phyloP scores from a whole-genome alignment of 1,140 invertebrate species.

The Sitodiplosis mosellana region DNA sequence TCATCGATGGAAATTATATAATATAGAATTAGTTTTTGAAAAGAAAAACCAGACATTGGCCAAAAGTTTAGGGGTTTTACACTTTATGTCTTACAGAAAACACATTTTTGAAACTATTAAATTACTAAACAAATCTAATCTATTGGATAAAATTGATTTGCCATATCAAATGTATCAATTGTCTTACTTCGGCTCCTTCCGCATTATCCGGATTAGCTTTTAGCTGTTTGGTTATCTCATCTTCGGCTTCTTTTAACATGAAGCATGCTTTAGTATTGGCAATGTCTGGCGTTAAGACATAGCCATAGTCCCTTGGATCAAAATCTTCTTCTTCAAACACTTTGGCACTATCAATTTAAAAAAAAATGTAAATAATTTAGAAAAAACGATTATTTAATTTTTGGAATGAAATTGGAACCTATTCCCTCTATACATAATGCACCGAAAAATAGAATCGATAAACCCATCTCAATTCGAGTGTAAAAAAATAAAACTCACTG shows the following conservation, averaged over 20 bases:
- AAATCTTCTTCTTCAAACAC: conserved; percentile 94
- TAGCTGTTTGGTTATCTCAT: conserved; percentile 63
- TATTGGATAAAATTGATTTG: no score
- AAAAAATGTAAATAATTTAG: conserved; percentile 2
- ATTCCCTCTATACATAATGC: not conserved
- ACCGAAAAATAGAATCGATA: not conserved
- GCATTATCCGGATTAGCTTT: conserved; percentile 35
- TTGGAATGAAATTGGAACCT: not conserved
- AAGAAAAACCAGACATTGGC: no score
- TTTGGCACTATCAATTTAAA: conserved; percentile 53
- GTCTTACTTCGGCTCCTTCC: conserved; percentile 24
- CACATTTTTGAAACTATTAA: no score
- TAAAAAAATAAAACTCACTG: conserved; percentile 32
- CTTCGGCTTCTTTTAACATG: conserved; percentile 80
- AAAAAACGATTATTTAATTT: not conserved
- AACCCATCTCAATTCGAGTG: not conserved
- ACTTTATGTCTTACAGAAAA: no score
- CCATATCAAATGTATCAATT: conserved; percentile 6
- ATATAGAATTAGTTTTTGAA: no score
- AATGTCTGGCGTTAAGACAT: conserved; percentile 62
- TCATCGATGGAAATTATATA: no score
- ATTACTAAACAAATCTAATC: no score
- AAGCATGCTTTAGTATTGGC: conserved; percentile 62
- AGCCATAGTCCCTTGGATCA: conserved; percentile 84
- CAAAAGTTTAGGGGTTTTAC: no score